phyloP scores from a whole-genome alignment of 2,888 invertebrate genomes.

The Ellobium chinense region DNA sequence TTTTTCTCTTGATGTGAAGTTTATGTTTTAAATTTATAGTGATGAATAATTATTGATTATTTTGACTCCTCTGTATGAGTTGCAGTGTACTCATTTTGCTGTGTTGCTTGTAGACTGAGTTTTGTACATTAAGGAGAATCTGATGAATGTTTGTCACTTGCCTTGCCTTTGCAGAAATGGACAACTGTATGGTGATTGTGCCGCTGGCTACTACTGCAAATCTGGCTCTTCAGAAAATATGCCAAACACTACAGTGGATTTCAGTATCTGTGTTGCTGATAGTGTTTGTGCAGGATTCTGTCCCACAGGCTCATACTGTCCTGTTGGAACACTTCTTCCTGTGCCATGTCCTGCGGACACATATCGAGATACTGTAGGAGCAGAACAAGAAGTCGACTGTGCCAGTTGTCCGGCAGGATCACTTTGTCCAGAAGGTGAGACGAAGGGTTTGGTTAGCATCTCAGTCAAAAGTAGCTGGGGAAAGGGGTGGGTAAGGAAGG shows the following conservation, averaged over 20 bases:
- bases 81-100: no score
- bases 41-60: no score
- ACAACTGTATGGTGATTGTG: constrained; percentile 68
- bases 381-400: constrained; percentile 67
- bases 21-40: no score
- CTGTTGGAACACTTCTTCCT: constrained; percentile 65
- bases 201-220: constrained; percentile 75
- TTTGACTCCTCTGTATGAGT: no score
- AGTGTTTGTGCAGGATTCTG: constrained; percentile 74
- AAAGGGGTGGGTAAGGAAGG: no score
- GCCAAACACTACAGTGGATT: constrained; percentile 60
- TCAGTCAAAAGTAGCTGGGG: no score
- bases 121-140: no score
- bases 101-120: no score
- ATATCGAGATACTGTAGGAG: constrained; percentile 66
- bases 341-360: constrained; percentile 73
- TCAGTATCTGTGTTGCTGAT: constrained; percentile 57
- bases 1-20: no score
- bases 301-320: constrained; percentile 75
- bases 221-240: constrained; percentile 70
- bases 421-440: constrained; percentile 69
- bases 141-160: not conserved
- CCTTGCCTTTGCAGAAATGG: constrained; percentile 65
- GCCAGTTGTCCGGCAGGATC: constrained; percentile 73
- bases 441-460: no score